Evolutionary conservation across 2,888 invertebrate species (phyloP), one percentile per base, ranked within the genome.

Genomic region (Toxonevra muliebris): DNA sequence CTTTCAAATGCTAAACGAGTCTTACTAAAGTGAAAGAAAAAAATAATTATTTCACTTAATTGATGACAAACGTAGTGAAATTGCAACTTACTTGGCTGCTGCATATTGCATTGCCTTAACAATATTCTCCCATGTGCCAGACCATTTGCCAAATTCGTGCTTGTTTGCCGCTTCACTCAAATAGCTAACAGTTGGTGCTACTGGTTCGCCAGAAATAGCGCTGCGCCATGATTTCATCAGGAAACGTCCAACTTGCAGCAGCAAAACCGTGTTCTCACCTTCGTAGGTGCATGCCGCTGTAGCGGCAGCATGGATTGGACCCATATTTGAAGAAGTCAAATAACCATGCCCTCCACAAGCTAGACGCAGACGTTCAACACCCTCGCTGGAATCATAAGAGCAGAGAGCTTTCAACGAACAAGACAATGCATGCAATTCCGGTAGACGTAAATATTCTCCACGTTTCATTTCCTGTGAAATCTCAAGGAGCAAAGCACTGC

Each of bases 341-440:
- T 95, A 97, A 0, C 98, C 98, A 84, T 98, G 97, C 0, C 98
- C 97, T 59, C 97, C 97, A 85, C 97, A 98, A 19, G 97, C 88
- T 73, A 94, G 87, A 13, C 97, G 90, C 74, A 94, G 90, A 11
- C 90, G 89, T 84, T 97, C 97, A 20, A 95, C 89, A 54, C 91
- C 92, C 59, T 82, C 83, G 0, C 92, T 88, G 43, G 91, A 89
- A 79, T 93, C 92, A 5, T 89, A 86, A 0, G 95, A 90, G 66
- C 90, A 89, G 43, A 95, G 90, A 0, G 96, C 94, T 85, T 98
- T 98, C 70, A 98, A 84, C 76, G 95, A 95, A 78, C 96, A 94
- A 0, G 96, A 90, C 48, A 96, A 86, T 0, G 95, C 94, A 86
- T 98, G 97, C 63, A 83, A 68, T 89, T 95, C 95, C 0, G 96